Conservation (phyloP, 2,113 vertebrate species). For the Taxidea taxus region DNA sequence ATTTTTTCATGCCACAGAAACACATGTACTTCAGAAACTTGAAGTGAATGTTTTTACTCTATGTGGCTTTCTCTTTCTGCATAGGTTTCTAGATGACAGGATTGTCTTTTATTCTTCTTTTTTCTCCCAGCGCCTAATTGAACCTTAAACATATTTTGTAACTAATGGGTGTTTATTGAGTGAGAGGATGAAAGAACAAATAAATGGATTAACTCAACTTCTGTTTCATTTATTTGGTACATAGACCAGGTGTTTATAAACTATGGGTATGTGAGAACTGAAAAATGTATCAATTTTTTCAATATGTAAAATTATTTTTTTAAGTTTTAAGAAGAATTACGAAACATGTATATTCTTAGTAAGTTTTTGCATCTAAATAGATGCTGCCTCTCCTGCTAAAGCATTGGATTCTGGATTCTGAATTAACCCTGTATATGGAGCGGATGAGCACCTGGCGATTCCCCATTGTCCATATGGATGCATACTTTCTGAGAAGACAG, state of each 20-base stretch:
- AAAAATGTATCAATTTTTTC: background rate
- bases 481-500: background rate
- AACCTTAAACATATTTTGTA: background rate
- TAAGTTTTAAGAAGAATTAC: background rate
- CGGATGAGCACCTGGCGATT: accelerated
- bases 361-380: no score
- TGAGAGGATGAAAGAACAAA: background rate
- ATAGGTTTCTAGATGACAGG: background rate
- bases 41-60: background rate
- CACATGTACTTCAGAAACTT: background rate
- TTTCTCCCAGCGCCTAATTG: background rate
- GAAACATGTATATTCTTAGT: background rate
- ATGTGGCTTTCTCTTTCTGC: background rate
- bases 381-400: background rate
- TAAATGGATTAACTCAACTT: background rate
- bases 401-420: accelerated
- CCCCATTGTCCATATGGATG: accelerated
- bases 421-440: accelerated
- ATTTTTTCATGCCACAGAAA: background rate
- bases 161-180: background rate
- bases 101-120: background rate
- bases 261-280: background rate
- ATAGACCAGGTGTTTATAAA: background rate
- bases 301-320: background rate
- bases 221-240: background rate